phyloP scores from a whole-genome alignment of 2,888 invertebrate species.

The Pachycephus smyrnensis region DNA sequence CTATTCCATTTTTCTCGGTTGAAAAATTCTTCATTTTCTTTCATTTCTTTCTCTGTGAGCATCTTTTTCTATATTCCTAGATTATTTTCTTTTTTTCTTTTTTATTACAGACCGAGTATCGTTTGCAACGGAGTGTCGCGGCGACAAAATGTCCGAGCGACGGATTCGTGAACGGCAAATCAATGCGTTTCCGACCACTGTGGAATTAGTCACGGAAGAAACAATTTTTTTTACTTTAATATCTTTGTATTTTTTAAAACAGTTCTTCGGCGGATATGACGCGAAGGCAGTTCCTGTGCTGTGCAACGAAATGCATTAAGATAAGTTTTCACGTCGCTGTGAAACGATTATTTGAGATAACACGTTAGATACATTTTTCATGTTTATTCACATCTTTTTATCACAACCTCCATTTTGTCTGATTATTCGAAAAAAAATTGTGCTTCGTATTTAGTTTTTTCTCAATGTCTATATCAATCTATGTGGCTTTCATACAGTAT shows the following conservation, averaged over 20 bases:
- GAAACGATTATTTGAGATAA: neutral
- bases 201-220: neutral
- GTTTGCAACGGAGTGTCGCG: neutral
- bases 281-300: neutral
- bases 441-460: neutral
- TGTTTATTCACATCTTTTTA: neutral
- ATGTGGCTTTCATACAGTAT: neutral
- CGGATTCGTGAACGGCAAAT: neutral
- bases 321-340: neutral
- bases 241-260: too few species aligned
- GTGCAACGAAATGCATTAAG: neutral
- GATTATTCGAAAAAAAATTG: neutral
- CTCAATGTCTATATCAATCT: neutral
- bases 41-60: neutral
- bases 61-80: neutral
- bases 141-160: neutral
- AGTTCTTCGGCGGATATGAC: neutral
- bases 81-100: neutral
- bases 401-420: neutral
- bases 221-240: neutral
- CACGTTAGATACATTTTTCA: neutral
- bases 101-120: neutral
- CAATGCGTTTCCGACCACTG: neutral
- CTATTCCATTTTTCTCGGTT: too few species aligned
- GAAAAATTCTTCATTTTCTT: too few species aligned